A percentile compares a stretch with the other conserved stretches of the same genome.
Evolutionary conservation across 2,888 invertebrate species (phyloP).

Genomic region (Odontothrips loti): DNA sequence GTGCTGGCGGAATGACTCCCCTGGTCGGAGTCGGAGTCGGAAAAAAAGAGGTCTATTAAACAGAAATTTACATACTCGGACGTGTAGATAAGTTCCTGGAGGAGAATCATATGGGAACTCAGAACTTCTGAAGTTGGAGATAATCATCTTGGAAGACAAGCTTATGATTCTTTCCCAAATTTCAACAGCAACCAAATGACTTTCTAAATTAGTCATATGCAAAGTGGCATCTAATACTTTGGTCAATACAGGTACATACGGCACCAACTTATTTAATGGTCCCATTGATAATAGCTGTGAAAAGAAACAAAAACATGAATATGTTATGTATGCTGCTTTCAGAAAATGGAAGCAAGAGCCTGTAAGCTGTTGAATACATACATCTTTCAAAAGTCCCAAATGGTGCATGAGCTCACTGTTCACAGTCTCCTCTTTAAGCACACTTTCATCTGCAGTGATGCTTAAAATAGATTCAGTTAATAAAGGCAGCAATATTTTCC

Average conservation of each 20-base stretch:
- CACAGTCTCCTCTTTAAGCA: constrained; percentile 67
- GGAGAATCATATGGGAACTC: constrained; percentile 58
- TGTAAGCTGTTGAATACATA: constrained; percentile 39
- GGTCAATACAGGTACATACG: constrained; percentile 60
- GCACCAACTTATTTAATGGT: constrained; percentile 47
- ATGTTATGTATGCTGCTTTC: not conserved
- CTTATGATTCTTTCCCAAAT: constrained; percentile 57
- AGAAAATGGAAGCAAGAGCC: not conserved
- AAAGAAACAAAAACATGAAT: not conserved
- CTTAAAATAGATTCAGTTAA: constrained; percentile 62
- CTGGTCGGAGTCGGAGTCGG: no score
- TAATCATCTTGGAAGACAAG: constrained; percentile 58
- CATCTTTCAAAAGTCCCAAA: constrained; percentile 67
- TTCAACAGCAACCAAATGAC: constrained; percentile 58
- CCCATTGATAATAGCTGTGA: not conserved
- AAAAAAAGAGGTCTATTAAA: constrained; percentile 27
- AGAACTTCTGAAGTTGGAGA: constrained; percentile 60
- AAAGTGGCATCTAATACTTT: constrained; percentile 66
- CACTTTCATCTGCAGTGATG: constrained; percentile 61
- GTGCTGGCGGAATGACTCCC: no score
- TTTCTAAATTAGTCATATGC: constrained; percentile 63
- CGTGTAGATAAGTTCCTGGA: constrained; percentile 64
- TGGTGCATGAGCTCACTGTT: constrained; percentile 76
- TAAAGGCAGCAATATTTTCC: constrained; percentile 68
- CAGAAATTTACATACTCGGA: constrained; percentile 50